Evolutionary conservation across 2,113 vertebrate genomes (phyloP).

Genomic region (Prietella phreatophila): DNA sequence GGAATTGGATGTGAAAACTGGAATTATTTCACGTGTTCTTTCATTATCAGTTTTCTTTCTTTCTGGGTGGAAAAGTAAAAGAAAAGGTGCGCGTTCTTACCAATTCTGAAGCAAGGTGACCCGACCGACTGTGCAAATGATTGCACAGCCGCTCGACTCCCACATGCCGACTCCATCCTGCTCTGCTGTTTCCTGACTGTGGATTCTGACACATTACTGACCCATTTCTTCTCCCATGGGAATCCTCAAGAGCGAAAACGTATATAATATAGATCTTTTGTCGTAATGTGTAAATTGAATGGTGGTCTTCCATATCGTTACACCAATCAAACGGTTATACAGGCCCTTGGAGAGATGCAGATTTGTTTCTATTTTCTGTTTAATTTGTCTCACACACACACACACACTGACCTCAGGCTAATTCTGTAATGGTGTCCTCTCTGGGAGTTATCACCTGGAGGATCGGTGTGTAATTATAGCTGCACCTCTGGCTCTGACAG

Average conservation of each 20-base stretch:
- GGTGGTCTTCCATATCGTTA: not conserved
- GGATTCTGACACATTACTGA: not conserved
- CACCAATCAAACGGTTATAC: not conserved
- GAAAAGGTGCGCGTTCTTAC: not conserved
- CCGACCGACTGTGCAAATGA: not conserved
- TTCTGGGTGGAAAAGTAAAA: too few relatives aligned
- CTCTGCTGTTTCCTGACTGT: not conserved
- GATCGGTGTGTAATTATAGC: constrained; percentile 56
- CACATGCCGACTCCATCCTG: not conserved
- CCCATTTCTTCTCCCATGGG: not conserved
- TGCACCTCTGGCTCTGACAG: constrained; percentile 45
- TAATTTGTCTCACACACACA: not conserved
- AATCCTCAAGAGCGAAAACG: not conserved
- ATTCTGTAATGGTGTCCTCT: constrained; percentile 27
- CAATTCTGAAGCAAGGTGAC: not conserved
- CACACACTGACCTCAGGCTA: constrained; percentile 45
- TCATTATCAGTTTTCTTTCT: not conserved
- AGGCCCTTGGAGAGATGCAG: not conserved
- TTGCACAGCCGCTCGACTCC: not conserved
- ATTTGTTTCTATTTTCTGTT: not conserved
- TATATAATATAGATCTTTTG: not conserved
- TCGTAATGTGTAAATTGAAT: not conserved
- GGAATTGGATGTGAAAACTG: not conserved
- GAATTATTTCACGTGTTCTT: not conserved
- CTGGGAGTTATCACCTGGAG: constrained; percentile 40